Evolutionary conservation across 1,140 invertebrate genomes (phyloP), one percentile per base, ranked within the genome.

Genomic region (Ylistrum balloti): DNA sequence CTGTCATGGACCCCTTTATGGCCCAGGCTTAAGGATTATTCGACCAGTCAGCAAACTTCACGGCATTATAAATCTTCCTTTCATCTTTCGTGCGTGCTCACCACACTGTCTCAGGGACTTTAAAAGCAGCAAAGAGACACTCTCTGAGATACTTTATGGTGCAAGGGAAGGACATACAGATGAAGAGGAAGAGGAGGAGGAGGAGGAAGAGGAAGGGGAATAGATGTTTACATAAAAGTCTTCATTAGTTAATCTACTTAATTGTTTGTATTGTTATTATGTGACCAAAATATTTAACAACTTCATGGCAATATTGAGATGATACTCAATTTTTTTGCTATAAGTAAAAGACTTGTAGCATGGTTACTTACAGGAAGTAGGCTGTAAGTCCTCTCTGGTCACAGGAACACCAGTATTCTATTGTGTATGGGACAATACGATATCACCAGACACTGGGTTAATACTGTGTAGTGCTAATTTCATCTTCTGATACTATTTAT

Each of bases 21-120:
- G 96, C 20, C 93, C 95, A 32, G 96, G 96, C n/a, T 86, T 96
- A 56, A 91, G 94, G 56, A 93, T 95, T 17, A 96, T 96, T 48
- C 91, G 95, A 41, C 95, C 96, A n/a, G 94, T 95, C 22, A 94
- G 94, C 13, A 93, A 94, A 88, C 91, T 96, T 45, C 96, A 95
- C 89, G 94, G 95, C 0, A 94, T 96, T 10, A 95, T 95, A 32
- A 94, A 95, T 89, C 86, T 96, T 20, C 96, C 96, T 13, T 95
- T 96, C 88, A 93, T 96, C 88, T 96, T 96, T 88, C 74, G 91
- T n/a, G 92, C 94, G 0, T 96, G 96, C 90, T 96, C 96, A 32
- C 93, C 93, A 33, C 45, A 91, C 33, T 96, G 96, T 89, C 86
- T 94, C 35, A 92, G 93, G 33, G 88, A 92, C 20, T 95, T 96